Evolutionary conservation across 1,140 invertebrate genomes (phyloP).

Genomic region (Panulirus ornatus): DNA sequence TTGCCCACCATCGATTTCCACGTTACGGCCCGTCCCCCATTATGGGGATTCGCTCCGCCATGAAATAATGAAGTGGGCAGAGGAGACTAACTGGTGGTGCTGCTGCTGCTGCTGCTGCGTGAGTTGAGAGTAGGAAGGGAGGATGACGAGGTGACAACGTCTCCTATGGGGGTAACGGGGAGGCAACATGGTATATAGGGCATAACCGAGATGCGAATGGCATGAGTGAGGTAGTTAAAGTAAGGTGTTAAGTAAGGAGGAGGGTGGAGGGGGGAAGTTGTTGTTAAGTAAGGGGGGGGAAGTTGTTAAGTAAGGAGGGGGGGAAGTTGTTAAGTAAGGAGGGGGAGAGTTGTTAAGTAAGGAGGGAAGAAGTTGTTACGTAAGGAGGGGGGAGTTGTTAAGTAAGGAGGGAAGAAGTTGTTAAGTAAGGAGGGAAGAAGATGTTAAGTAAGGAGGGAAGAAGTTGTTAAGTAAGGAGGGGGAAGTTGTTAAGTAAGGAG

Average conservation of each 20-base stretch:
- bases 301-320: neutral
- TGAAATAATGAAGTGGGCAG: constrained; percentile 48
- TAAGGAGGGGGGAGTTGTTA: neutral
- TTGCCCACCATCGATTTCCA: constrained; percentile 40
- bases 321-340: neutral
- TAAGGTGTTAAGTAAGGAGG: no score
- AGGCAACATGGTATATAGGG: no score
- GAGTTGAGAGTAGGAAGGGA: neutral
- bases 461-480: neutral
- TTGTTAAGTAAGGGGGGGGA: no score
- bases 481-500: neutral
- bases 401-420: neutral
- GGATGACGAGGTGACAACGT: no score
- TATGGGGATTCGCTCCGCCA: constrained; percentile 48
- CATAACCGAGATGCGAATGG: no score
- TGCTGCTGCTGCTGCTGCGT: neutral
- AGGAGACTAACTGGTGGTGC: neutral
- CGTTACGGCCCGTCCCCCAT: constrained; percentile 8
- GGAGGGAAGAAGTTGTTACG: neutral
- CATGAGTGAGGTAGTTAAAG: no score
- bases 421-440: neutral
- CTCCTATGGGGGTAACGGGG: neutral
- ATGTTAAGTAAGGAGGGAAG: no score
- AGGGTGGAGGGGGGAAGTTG: no score
- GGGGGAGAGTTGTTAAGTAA: neutral